Percentiles rank a stretch among this genome's conserved stretches.
phyloP scores from a whole-genome alignment of 2,113 vertebrate genomes.

The Carollia perspicillata region DNA sequence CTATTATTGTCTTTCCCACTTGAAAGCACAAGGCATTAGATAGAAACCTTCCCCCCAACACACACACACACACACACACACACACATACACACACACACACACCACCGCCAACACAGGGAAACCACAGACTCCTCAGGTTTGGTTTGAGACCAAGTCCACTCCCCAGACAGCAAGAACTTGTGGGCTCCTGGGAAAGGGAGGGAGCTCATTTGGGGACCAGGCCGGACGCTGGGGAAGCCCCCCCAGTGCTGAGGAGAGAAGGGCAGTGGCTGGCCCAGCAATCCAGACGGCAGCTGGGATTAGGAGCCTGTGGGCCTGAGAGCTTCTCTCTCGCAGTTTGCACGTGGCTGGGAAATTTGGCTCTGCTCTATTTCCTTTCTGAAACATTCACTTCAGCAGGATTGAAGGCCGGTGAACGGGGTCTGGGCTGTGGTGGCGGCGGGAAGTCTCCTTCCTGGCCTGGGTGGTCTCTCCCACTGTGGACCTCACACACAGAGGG shows the following conservation, averaged over 20 bases:
- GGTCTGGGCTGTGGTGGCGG: not conserved
- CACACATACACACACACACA: not conserved
- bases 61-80: not conserved
- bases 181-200: not conserved
- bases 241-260: not conserved
- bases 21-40: not conserved
- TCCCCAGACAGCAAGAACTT: not conserved
- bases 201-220: not conserved
- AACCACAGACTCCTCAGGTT: not conserved
- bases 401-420: not conserved
- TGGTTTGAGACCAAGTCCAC: not conserved
- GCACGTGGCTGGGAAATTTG: slow-evolving; percentile 47
- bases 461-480: not conserved
- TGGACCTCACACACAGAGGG: not conserved
- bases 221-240: not conserved
- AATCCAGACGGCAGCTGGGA: not conserved
- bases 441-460: not conserved
- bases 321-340: not conserved
- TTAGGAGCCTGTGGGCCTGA: not conserved
- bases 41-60: too few relatives aligned
- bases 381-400: slow-evolving; percentile 34
- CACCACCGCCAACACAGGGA: not conserved
- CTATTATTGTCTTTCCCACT: not conserved
- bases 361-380: slow-evolving; percentile 63
- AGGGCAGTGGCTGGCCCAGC: not conserved